Evolutionary conservation across 2,797 vertebrate genomes (phyloP).

Genomic region (Todus mexicanus): DNA sequence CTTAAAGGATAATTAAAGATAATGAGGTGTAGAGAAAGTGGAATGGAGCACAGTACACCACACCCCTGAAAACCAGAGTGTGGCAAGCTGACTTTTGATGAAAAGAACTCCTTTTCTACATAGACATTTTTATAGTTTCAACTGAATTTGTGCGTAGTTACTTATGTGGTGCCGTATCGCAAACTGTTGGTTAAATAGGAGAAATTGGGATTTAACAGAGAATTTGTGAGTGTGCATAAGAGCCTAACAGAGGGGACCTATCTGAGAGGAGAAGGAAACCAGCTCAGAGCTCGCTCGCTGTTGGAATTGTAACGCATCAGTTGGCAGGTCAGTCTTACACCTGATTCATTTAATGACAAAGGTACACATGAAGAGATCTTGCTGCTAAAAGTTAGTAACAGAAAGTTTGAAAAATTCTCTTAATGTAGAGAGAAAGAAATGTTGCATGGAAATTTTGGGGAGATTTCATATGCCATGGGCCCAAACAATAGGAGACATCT

Average conservation of each 20-base stretch:
- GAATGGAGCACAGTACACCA: not conserved
- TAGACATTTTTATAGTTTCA: not conserved
- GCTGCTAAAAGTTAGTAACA: not conserved
- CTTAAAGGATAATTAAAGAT: conserved; percentile 18
- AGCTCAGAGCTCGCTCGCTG: not conserved
- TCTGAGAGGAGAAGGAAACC: not conserved
- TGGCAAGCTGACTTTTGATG: not conserved
- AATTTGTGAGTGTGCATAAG: not conserved
- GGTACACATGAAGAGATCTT: not conserved
- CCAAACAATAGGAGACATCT: not conserved
- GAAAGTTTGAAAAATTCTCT: not conserved
- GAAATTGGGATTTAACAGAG: not conserved
- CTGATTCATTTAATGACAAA: not conserved
- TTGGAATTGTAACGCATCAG: not conserved
- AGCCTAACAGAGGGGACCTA: not conserved
- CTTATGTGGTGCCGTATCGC: not conserved
- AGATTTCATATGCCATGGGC: not conserved
- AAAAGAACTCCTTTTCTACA: not conserved
- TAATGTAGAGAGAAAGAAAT: not conserved
- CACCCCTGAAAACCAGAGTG: not conserved
- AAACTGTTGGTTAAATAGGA: not conserved
- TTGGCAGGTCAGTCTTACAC: not conserved
- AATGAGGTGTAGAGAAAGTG: not conserved
- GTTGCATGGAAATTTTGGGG: not conserved
- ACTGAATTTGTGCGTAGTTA: not conserved